Base-by-base conservation (phyloP, 1,140 invertebrate species). In the Rhopalosiphum padi region DNA sequence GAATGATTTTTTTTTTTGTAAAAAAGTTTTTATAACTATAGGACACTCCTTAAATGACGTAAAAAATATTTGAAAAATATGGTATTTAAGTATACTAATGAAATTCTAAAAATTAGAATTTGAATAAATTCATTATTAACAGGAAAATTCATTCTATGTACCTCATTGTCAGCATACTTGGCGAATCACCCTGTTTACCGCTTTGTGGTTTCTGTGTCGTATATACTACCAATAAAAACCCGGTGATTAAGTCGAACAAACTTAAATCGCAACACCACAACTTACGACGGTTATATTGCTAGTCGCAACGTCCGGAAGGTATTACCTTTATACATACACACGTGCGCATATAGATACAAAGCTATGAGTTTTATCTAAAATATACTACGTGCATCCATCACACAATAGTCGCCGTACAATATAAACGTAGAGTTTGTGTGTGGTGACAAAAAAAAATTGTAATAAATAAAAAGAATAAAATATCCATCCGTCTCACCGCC, bases 201-300 rank as follows among this genome's bases (percentile, higher is more conserved):
- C 60, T 15, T 68, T 68, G 60, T 68, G 30, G 60, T 68, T 68
- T 68, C 60, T 30, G 11, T 68, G 11, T n/a, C 30, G 60, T n/a
- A 11, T 68, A 68, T 68, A 68, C 30, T 4, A 68, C 60, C 23
- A 30, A n/a, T 35, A 37, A 82, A 77, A 82, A 51, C 15, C 48
- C n/a, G 35, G 35, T 82, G 77, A 82, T 82, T 82, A 82, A 82
- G 77, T 82, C 77, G 77, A 37, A 82, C 77, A 82, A 82, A 82
- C 77, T 82, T 37, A 35, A 37, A 82, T 35, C n/a, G 35, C n/a
- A 37, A 82, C 21, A 82, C 35, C 77, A 37, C 8, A 35, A 82
- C n/a, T 35, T 82, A n/a, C 21, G 77, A n/a, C 35, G 77, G 77
- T 82, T 82, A 35, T 82, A 35, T 82, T 37, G 77, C 77, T 35